Conservation (phyloP, 2,113 vertebrate species). For the Nestor notabilis region DNA sequence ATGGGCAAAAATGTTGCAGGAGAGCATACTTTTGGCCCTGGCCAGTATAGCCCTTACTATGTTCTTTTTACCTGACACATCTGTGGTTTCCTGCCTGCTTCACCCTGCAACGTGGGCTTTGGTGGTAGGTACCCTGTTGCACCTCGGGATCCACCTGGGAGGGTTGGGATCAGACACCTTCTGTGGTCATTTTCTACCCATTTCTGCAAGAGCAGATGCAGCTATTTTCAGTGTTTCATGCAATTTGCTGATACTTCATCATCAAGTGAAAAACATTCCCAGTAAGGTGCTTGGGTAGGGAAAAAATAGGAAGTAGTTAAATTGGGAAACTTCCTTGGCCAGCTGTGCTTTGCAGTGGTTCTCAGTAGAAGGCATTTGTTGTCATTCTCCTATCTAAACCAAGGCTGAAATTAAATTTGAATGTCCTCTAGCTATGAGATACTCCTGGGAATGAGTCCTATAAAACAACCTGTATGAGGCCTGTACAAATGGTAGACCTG, state of each 20-base stretch:
- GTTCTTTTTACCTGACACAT: fast-evolving
- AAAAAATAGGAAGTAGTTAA: not conserved
- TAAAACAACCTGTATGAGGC: not conserved
- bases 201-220: not conserved
- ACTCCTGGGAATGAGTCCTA: not conserved
- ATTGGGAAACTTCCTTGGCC: not conserved
- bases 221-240: not conserved
- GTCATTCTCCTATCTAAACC: not conserved
- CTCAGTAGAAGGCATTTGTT: not conserved
- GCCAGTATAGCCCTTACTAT: not conserved
- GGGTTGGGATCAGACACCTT: not conserved
- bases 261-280: not conserved
- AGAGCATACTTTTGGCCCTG: not conserved
- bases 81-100: not conserved
- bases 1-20: not conserved
- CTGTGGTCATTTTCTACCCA: not conserved
- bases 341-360: not conserved
- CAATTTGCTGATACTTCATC: not conserved
- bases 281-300: not conserved
- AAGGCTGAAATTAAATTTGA: not conserved
- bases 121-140: fast-evolving
- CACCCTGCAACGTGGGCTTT: not conserved
- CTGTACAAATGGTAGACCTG: not conserved
- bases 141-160: not conserved
- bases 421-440: not conserved